Conservation (phyloP, 2,888 invertebrate species). For the Leptopilina syphax region DNA sequence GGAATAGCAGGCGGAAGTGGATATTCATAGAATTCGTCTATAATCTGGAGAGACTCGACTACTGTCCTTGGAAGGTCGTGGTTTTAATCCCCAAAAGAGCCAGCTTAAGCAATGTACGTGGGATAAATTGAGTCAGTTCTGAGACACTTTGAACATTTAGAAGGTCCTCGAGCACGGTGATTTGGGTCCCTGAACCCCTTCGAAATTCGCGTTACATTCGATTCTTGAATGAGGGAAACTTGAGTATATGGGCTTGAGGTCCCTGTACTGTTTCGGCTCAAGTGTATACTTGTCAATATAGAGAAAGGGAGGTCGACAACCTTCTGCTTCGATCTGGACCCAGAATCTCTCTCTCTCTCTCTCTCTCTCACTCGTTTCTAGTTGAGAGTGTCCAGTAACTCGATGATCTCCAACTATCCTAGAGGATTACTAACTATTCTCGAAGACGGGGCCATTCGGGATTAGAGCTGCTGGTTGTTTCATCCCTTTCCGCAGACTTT, state of each 20-base stretch:
- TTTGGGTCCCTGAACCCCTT: constrained; percentile 54
- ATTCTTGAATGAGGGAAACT: constrained; percentile 63
- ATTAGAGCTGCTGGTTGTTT: constrained; percentile 62
- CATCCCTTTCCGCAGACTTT: constrained; percentile 54
- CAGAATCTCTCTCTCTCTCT: constrained; percentile 1
- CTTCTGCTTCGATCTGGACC: constrained; percentile 35
- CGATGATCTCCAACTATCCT: constrained; percentile 76
- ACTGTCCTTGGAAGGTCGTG: constrained; percentile 18
- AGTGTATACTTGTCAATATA: constrained; percentile 34
- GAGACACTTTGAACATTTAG: constrained; percentile 44
- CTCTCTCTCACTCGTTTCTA: constrained; percentile 42
- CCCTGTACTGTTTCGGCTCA: constrained; percentile 41
- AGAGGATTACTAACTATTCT: constrained; percentile 75
- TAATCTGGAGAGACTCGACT: not conserved
- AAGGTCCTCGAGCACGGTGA: constrained; percentile 46
- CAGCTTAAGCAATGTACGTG: constrained; percentile 47
- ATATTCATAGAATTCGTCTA: constrained; percentile 14
- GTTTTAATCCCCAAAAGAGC: constrained; percentile 47
- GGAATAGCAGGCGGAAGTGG: not conserved
- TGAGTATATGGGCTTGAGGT: constrained; percentile 51
- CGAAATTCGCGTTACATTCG: constrained; percentile 63
- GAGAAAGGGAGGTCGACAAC: constrained; percentile 27
- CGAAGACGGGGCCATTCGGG: constrained; percentile 73
- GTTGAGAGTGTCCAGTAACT: constrained; percentile 73
- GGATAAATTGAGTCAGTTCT: constrained; percentile 36